Evolutionary conservation across 92 coral and sea anemone species (phyloP).

Genomic region (Siderastrea radians): DNA sequence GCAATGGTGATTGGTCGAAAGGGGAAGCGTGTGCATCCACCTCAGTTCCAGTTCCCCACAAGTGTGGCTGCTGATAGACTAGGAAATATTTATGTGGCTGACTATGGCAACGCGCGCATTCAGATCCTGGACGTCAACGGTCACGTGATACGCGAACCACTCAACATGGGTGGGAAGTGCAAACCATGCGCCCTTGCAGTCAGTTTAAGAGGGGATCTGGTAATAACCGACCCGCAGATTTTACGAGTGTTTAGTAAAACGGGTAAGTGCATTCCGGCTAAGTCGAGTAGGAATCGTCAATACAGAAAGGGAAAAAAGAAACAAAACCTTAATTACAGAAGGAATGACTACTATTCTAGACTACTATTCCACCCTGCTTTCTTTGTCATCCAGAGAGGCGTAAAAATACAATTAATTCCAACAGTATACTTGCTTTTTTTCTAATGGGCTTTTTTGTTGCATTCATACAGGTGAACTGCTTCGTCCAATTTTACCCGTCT

Average conservation of each 20-base stretch:
- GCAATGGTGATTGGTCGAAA: constrained; percentile 88
- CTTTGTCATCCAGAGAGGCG: no score
- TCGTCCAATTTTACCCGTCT: constrained; percentile 91
- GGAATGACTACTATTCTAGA: no score
- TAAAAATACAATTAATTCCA: background rate
- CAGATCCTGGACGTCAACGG: constrained; percentile 82
- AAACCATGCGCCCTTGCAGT: constrained; percentile 92
- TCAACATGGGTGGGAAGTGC: constrained; percentile 92
- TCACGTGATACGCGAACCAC: constrained; percentile 77
- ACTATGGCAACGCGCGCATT: constrained; percentile 89
- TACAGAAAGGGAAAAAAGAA: background rate
- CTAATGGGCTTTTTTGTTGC: background rate
- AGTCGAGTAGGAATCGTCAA: no score
- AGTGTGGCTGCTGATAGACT: constrained; percentile 77
- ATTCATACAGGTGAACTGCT: constrained; percentile 75
- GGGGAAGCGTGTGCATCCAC: constrained; percentile 84
- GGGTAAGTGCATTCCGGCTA: constrained; percentile 56
- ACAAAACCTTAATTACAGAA: background rate
- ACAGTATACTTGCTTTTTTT: background rate
- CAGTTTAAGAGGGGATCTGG: constrained; percentile 79
- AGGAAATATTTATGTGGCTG: constrained; percentile 86
- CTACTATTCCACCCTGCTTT: no score
- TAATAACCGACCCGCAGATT: constrained; percentile 91
- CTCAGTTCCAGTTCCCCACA: constrained; percentile 87
- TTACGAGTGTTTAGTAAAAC: constrained; percentile 82